Conservation (phyloP, 2,113 vertebrate genomes). For the Ivindomyrus marchei region DNA sequence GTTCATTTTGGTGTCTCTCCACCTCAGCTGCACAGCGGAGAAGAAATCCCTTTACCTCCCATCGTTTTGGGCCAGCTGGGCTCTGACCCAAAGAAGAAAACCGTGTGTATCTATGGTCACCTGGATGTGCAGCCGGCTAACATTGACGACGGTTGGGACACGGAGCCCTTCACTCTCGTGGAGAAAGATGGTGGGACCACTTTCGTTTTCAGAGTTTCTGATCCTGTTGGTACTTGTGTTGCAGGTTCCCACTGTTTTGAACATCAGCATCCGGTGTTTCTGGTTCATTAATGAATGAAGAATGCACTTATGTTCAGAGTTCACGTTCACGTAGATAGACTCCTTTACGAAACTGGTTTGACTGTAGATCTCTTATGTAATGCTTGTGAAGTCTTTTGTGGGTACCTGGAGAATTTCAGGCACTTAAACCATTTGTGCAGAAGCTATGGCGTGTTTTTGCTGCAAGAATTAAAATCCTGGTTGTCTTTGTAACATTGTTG, state of each 20-base stretch:
- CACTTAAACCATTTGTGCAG: neutral
- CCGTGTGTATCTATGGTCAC: slow-evolving; percentile 88
- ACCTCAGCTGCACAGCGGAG: slow-evolving; percentile 73
- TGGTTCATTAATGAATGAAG: neutral
- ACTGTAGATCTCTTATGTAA: neutral
- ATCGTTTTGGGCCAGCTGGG: slow-evolving; percentile 80
- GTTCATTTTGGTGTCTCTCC: neutral
- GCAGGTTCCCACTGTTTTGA: neutral
- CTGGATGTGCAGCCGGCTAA: slow-evolving; percentile 89
- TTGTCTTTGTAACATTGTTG: neutral
- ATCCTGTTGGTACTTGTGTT: neutral
- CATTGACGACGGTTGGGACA: slow-evolving; percentile 85
- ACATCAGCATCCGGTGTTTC: neutral
- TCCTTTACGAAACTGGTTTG: neutral
- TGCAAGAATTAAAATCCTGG: neutral
- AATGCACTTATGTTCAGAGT: neutral
- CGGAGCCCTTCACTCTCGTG: slow-evolving; percentile 84
- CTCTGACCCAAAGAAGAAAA: slow-evolving; percentile 82
- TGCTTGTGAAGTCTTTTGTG: neutral
- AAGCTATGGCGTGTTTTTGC: neutral
- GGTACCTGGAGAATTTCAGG: neutral
- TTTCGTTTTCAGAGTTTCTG: neutral
- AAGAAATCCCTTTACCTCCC: slow-evolving; percentile 84
- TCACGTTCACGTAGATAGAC: neutral
- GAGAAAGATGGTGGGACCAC: slow-evolving; percentile 78